Evolutionary conservation across 2,113 vertebrate species (phyloP).

Genomic region (Xerus inauris): DNA sequence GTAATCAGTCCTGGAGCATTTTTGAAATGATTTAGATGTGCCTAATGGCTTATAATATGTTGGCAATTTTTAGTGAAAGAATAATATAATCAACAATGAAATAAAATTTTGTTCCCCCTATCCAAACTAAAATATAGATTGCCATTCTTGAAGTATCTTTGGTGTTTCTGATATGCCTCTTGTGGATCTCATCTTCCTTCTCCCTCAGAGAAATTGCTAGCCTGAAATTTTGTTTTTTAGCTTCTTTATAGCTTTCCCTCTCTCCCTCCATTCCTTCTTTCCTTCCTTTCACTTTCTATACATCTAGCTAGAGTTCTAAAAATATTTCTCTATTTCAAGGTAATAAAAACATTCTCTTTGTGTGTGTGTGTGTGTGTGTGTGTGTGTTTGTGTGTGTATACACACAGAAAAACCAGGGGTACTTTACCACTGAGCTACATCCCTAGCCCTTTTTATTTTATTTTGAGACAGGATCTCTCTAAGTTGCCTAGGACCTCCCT

Average conservation of each 20-base stretch:
- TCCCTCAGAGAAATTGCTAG: background rate
- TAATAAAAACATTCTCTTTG: background rate
- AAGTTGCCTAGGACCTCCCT: no score
- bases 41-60: background rate
- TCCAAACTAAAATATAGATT: background rate
- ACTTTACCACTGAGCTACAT: no score
- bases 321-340: background rate
- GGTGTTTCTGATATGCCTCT: background rate
- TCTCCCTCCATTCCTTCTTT: background rate
- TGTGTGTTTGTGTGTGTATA: no score
- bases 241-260: background rate
- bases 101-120: background rate
- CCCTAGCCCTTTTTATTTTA: no score
- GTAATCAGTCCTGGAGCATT: background rate
- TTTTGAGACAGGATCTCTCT: no score
- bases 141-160: background rate
- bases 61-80: background rate
- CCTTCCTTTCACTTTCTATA: background rate
- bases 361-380: no score
- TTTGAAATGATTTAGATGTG: slow-evolving; percentile 6
- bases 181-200: background rate
- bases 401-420: no score
- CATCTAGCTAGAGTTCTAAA: background rate
- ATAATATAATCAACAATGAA: background rate
- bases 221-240: background rate